Evolutionary conservation across 1,140 invertebrate genomes (phyloP).

Genomic region (Colletes latitarsis): DNA sequence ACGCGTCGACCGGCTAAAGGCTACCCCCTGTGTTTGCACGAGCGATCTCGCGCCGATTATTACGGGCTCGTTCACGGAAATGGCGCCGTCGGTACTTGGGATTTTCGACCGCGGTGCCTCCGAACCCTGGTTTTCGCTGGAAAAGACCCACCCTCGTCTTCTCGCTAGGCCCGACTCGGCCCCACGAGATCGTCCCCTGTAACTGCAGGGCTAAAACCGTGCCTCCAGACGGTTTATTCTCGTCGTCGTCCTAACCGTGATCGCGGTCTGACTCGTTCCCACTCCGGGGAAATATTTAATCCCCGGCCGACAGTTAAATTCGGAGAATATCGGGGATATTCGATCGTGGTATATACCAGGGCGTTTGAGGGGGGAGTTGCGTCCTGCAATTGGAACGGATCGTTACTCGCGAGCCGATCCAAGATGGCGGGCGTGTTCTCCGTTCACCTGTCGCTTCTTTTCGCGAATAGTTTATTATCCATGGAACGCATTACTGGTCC

Average conservation of each 20-base stretch:
- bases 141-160: neutral
- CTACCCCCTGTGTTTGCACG: slow-evolving; percentile 41
- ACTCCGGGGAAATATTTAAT: neutral
- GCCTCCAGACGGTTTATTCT: slow-evolving; percentile 4
- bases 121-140: neutral
- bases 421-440: too few relatives aligned
- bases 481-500: too few relatives aligned
- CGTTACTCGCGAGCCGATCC: too few relatives aligned
- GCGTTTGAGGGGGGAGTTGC: neutral
- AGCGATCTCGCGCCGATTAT: slow-evolving; percentile 47
- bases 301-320: neutral
- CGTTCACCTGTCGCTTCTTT: too few relatives aligned
- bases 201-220: neutral
- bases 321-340: neutral
- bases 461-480: too few relatives aligned
- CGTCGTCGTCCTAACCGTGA: neutral
- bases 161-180: neutral
- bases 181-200: neutral
- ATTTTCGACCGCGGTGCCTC: slow-evolving; percentile 22
- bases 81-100: slow-evolving; percentile 21
- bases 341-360: neutral
- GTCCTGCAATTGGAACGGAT: neutral
- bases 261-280: neutral
- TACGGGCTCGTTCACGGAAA: slow-evolving; percentile 43
- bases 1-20: slow-evolving; percentile 25